Evolutionary conservation across 2,888 invertebrate species (phyloP), one percentile per base, ranked within the genome.

Genomic region (Aporophyla nigra): DNA sequence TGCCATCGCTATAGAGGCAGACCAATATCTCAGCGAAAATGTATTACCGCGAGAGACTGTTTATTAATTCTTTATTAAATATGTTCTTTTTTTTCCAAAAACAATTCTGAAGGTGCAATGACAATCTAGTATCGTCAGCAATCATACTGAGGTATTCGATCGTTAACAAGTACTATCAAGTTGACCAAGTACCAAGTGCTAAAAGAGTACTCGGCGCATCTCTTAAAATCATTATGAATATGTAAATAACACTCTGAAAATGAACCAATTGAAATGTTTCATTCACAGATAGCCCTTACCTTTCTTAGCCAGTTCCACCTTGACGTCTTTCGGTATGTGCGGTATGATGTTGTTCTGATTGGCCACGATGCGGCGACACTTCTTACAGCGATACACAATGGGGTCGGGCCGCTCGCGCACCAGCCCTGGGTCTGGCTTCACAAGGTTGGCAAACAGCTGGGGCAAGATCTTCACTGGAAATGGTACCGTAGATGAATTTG

Each of bases 341-440:
- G 98, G 97, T 67, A 99, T 97, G 78, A 99, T 96, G 92, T 99
- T 98, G 72, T 97, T 97, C 90, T 98, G 98, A 61, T 97, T 97
- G 71, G 99, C 99, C n/a, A 99, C 97, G 40, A 98, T 97, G 54
- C 99, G 97, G 78, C 98, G 97, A 92, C 99, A 99, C 91, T 98
- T 98, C 91, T 97, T 98, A 92, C 99, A 99, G 82, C 98, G 97
- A 94, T 98, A 99, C 14, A 98, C 98, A 72, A 98, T 97, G 1
- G 98, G 98, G 88, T 98, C 98, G 0, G 99, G 99, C 86, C 98
- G 97, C 85, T 98, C 98, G 53, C 98, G 97, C 1, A 97, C 97
- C 74, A 98, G 92, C 0, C 98, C 98, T 0, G 99, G 99, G 96
- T 99, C 99, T 0, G 98, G 97, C 92, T 98, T 98, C 14, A 99